Percentiles rank a stretch among this genome's conserved stretches.
These are phyloP conservation scores for Drosophila kepulauana DNA, from an alignment of 1,140 invertebrate genomes.

Conservation along the genomic window DNA sequence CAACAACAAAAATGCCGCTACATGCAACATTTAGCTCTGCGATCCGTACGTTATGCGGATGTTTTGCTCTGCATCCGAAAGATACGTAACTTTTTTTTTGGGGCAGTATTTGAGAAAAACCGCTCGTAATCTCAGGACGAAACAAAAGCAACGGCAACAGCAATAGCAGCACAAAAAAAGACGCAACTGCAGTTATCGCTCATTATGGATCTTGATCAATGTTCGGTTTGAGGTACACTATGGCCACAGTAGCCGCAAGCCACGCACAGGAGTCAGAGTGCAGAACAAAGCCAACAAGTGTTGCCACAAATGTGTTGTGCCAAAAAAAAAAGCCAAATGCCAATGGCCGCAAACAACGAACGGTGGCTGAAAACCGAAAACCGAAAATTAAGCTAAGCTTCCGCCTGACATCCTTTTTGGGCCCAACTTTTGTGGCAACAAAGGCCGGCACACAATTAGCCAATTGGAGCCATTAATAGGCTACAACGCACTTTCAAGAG, in stretches of 20 bases:
- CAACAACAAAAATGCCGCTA: conserved; percentile 66
- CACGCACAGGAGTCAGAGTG: conserved; percentile 33
- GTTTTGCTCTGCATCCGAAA: conserved; percentile 65
- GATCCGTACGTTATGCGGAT: conserved; percentile 58
- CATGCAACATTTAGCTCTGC: conserved; percentile 36
- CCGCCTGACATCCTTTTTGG: conserved; percentile 74
- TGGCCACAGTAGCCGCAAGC: conserved; percentile 38
- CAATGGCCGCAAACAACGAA: conserved; percentile 37
- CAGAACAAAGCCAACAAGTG: conserved; percentile 73
- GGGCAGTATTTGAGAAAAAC: conserved; percentile 29
- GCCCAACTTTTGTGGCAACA: conserved; percentile 43
- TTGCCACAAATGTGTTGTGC: conserved; percentile 55
- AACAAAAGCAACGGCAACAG: conserved; percentile 65
- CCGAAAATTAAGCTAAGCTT: conserved; percentile 61
- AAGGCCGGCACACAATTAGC: conserved; percentile 60
- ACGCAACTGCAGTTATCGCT: conserved; percentile 74
- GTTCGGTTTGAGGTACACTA: conserved; percentile 39
- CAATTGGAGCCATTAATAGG: conserved; percentile 37
- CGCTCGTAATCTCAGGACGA: conserved; percentile 78
- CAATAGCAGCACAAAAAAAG: conserved; percentile 28
- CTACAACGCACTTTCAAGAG: conserved; percentile 26
- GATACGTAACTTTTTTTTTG: conserved; percentile 51
- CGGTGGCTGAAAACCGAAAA: conserved; percentile 9
- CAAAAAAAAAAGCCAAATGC: conserved; percentile 40
- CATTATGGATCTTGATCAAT: conserved; percentile 81